phyloP scores from a whole-genome alignment of 2,113 vertebrate genomes.

The Salvelinus fontinalis region DNA sequence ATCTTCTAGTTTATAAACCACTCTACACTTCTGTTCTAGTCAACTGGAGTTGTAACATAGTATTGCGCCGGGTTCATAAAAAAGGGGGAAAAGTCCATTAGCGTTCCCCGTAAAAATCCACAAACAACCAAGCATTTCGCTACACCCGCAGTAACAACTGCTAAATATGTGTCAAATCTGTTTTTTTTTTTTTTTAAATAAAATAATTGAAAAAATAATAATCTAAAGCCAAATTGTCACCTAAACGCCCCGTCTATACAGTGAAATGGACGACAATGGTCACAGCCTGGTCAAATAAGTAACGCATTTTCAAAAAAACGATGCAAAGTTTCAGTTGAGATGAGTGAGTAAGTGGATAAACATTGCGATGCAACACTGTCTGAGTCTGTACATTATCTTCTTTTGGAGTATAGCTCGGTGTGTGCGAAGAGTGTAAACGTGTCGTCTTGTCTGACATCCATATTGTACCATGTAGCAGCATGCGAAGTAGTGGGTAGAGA shows the following conservation, averaged over 20 bases:
- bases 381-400: not conserved
- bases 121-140: not conserved
- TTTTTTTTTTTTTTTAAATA: too few relatives aligned
- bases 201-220: too few relatives aligned
- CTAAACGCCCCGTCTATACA: not conserved
- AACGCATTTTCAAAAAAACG: not conserved
- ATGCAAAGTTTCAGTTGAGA: not conserved
- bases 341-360: not conserved
- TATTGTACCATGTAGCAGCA: slow-evolving; percentile 35
- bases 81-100: not conserved
- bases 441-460: not conserved
- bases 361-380: not conserved
- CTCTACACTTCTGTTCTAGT: not conserved
- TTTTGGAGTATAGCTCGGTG: not conserved
- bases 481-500: slow-evolving; percentile 26
- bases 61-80: not conserved
- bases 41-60: not conserved
- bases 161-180: too few relatives aligned
- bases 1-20: not conserved
- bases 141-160: too few relatives aligned
- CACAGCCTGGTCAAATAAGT: slow-evolving; percentile 8
- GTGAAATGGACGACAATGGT: not conserved
- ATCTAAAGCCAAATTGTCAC: too few relatives aligned
- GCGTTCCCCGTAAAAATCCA: not conserved
- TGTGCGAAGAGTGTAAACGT: not conserved